Base-by-base conservation (phyloP, 1,140 invertebrate species). In the Trichomalopsis sarcophagae region DNA sequence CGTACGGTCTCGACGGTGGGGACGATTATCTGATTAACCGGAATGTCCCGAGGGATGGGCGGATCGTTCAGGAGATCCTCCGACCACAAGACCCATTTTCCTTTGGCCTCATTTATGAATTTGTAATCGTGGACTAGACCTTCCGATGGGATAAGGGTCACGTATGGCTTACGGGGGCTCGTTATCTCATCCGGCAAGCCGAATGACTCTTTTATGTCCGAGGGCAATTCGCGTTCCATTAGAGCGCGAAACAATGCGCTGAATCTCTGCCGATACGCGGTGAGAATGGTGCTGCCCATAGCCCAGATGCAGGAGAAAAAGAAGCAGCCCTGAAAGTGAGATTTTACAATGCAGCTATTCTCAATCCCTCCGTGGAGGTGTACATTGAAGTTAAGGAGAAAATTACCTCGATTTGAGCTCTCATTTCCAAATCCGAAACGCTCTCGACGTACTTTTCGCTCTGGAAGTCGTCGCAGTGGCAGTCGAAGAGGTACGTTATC, bases 281-380 rank as follows among this genome's bases (percentile, higher is more conserved):
- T 94, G 91, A 97, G 95, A 44, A 97, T 91, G 10, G 97, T 96
- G 0, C 95, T 97, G 74, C 98, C 98, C 87, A 99, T 91, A 0
- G 97, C 96, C 98, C 98, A 99, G 81, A 98, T 97, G 62, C 96
- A 95, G 0, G 97, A 96, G 91, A 99, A 99, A 90, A 99, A 96
- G 91, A 99, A 99, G 2, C 97, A 96, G 21, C 98, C 97, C 96
- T 97, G 90, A 55, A 92, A 88, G 87, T 82, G 30, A 21, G 13
- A 33, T 14, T 78, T 55, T 55, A 14, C 44, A 78, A 21, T 44
- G 5, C 4, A 71, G 3, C 6, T n/a, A 10, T 68, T 75, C 40
- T 80, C 62, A 27, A 21, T 66, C 5, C 3, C 40, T 44, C 1
- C 2, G 21, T 55, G 17, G 13, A 78, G 33, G 5, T 36, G 13